Base-by-base conservation (phyloP, 2,113 vertebrate species). In the Sclerurus mexicanus region DNA sequence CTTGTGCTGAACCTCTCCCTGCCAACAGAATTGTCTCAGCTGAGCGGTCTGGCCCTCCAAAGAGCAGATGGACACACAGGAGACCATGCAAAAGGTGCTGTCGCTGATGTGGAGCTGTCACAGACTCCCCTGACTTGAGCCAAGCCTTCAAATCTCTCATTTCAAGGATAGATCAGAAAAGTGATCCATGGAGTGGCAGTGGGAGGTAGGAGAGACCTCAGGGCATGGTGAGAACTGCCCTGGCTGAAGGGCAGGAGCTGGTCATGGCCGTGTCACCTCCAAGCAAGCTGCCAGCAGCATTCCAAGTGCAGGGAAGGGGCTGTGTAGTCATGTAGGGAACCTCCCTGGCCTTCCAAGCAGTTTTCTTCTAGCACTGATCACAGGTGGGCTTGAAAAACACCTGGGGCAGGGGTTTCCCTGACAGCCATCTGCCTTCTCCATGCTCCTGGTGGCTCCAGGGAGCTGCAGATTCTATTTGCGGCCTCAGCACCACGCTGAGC, bases 391-490 rank as follows among this genome's bases (percentile, higher is more conserved):
- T 60, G 49, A n/a, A 35, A 47, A 71, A 28, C 31, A n/a, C 40
- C 37, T 1, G 0, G 64, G 17, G 4, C 33, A 35, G 9, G 16
- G 25, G 4, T 40, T 74, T 78, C 39, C 50, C 50, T 5, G 1
- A 28, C 39, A 89, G 37, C 67, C 7, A 3, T n/a, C 40, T 46
- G 7, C 15, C 46, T 39, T 35, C 31, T 40, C 75, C 20, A 0
- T 9, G 37, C 42, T 73, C 17, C 63, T 12, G 14, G 9, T 18
- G 50, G 27, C 44, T 74, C 14, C 27, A 22, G 69, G 60, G 55
- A 58, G 25, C 72, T 47, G 62, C 49, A 33, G 42, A 53, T 39
- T 28, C 60, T 50, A 5, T 28, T 9, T 12, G 16, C 73, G 60
- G 40, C 49, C 31, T 46, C 4, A 23, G 50, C 42, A 5, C 30